phyloP scores from a whole-genome alignment of 2,797 vertebrate species.

The Chelonia mydas region DNA sequence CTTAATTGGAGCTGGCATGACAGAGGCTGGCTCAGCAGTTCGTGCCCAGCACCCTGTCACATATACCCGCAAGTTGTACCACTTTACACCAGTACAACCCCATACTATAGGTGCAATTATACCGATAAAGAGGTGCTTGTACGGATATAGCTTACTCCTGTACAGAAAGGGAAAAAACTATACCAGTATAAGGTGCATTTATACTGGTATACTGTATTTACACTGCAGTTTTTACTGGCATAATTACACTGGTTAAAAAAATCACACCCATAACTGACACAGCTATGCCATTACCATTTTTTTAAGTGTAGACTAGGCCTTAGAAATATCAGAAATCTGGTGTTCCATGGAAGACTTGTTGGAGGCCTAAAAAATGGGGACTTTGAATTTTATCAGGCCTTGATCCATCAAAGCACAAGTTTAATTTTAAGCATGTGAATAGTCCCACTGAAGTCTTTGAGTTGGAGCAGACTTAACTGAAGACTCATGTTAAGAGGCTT shows the following conservation, averaged over 20 bases:
- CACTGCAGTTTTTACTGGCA: neutral
- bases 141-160: neutral
- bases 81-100: neutral
- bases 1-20: no score
- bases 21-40: no score
- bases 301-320: neutral
- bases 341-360: neutral
- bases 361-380: neutral
- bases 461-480: neutral
- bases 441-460: neutral
- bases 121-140: neutral
- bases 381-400: neutral
- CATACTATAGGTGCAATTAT: neutral
- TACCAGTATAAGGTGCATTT: neutral
- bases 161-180: neutral
- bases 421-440: neutral
- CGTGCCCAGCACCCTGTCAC: no score
- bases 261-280: neutral
- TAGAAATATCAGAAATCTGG: neutral
- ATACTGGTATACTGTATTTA: neutral
- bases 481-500: neutral
- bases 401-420: neutral
- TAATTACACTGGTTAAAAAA: neutral
- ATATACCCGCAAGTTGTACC: neutral
- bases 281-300: neutral